A percentile compares a stretch with the other conserved stretches of the same genome.
phyloP scores from a whole-genome alignment of 2,113 vertebrate genomes.

The Orientallactaga bullata region DNA sequence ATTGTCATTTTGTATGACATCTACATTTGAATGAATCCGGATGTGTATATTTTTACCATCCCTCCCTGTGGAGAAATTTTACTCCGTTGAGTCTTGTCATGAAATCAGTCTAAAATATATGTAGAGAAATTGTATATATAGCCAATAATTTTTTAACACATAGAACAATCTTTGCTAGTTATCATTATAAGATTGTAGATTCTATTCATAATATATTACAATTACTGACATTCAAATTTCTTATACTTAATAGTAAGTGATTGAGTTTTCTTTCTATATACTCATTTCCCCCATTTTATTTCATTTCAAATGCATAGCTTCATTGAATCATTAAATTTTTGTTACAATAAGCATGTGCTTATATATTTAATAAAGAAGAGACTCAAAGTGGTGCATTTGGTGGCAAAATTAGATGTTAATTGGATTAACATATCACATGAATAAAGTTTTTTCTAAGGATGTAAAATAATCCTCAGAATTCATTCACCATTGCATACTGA shows the following conservation, averaged over 20 bases:
- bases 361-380: conserved; percentile 4
- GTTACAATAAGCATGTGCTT: background rate
- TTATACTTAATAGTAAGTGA: background rate
- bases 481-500: background rate
- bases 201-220: background rate
- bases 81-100: background rate
- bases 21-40: background rate
- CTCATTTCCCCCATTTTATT: conserved; percentile 20
- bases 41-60: background rate
- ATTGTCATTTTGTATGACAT: conserved; percentile 1
- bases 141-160: background rate
- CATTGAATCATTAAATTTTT: background rate
- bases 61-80: background rate
- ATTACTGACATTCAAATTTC: background rate
- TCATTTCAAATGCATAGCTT: conserved; percentile 3
- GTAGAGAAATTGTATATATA: background rate
- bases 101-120: background rate
- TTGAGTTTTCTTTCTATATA: background rate
- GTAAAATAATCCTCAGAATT: conserved; percentile 11
- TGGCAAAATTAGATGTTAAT: background rate
- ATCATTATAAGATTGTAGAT: background rate
- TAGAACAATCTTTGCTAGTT: background rate
- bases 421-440: background rate
- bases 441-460: background rate
- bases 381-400: background rate